A percentile compares a stretch with the other conserved stretches of the same genome.
Conservation (phyloP, 2,113 vertebrate species). For the Notarius quadriscutis region DNA sequence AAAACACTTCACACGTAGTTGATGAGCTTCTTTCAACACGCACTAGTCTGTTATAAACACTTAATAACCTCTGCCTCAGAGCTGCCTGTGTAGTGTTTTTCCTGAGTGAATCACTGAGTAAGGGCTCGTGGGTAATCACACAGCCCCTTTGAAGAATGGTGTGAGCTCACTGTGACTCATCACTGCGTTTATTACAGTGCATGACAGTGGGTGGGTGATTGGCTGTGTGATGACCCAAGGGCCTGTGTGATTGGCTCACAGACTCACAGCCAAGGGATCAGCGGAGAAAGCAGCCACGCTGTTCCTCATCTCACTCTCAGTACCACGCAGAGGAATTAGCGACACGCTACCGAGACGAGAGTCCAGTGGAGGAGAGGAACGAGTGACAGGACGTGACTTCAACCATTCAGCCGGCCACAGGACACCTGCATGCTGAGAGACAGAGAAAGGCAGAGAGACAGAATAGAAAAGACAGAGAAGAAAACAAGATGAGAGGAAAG, state of each 20-base stretch:
- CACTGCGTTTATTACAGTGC: neutral
- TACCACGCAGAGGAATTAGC: conserved; percentile 90
- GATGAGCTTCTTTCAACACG: neutral
- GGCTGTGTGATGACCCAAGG: conserved; percentile 55
- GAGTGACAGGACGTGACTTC: conserved; percentile 64
- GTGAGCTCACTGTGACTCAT: too few relatives aligned
- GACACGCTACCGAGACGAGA: conserved; percentile 85
- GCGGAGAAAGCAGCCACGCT: conserved; percentile 88
- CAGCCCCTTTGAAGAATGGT: conserved; percentile 4
- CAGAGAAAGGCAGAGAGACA: neutral
- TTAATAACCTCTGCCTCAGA: neutral
- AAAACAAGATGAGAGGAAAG: neutral
- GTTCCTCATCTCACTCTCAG: conserved; percentile 92
- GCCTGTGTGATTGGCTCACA: conserved; percentile 64
- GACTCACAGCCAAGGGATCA: conserved; percentile 88
- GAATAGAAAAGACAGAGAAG: too few relatives aligned
- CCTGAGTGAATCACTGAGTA: conserved; percentile 40
- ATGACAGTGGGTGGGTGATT: neutral
- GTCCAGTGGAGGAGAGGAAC: conserved; percentile 65
- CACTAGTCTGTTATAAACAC: neutral
- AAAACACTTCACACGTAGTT: neutral
- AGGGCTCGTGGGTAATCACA: conserved; percentile 48
- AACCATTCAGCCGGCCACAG: conserved; percentile 84
- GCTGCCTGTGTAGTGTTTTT: conserved; percentile 9
- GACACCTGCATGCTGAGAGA: conserved; percentile 72